Percentiles rank a stretch among this genome's conserved stretches.
phyloP scores from a whole-genome alignment of 2,113 vertebrate species.

The Gymnorhina tibicen region DNA sequence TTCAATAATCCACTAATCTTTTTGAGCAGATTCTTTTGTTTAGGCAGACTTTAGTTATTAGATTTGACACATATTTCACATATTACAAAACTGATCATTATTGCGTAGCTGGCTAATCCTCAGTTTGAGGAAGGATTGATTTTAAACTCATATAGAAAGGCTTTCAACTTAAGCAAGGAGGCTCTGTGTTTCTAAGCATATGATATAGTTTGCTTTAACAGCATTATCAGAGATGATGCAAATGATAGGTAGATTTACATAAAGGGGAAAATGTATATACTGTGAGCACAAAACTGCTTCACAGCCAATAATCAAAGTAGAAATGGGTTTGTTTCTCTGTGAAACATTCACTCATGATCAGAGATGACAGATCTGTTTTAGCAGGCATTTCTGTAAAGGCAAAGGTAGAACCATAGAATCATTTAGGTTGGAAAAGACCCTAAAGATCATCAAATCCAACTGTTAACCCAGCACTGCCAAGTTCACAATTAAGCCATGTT shows the following conservation, averaged over 20 bases:
- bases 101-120: background rate
- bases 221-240: background rate
- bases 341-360: background rate
- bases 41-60: constrained; percentile 1
- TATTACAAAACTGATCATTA: background rate
- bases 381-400: background rate
- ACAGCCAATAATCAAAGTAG: background rate
- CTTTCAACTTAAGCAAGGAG: background rate
- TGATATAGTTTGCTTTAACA: background rate
- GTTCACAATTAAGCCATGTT: background rate
- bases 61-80: background rate
- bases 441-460: background rate
- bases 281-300: background rate
- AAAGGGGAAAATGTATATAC: background rate
- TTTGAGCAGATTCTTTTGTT: constrained; percentile 14
- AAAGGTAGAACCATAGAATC: background rate
- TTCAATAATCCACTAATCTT: constrained; percentile 37
- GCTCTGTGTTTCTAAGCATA: background rate
- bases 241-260: background rate
- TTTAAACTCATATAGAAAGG: background rate
- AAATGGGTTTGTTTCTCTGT: background rate
- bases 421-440: background rate
- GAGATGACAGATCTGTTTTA: background rate
- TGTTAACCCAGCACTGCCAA: accelerated
- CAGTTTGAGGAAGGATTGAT: constrained; percentile 11